Conservation (phyloP, 2,888 invertebrate genomes). For the Ischnus inquisitorius region DNA sequence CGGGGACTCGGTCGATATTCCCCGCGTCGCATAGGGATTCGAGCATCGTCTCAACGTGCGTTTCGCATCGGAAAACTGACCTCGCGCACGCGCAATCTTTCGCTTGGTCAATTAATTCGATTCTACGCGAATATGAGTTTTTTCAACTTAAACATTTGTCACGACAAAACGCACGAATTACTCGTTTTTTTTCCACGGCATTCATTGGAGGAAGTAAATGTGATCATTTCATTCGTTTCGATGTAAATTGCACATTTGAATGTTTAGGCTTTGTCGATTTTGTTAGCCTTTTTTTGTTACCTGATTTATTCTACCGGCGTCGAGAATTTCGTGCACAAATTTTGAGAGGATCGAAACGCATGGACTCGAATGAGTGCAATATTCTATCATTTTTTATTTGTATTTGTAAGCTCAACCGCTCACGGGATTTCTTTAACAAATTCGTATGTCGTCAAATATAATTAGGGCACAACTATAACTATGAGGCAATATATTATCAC, state of each 20-base stretch:
- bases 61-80: background rate
- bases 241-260: background rate
- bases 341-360: background rate
- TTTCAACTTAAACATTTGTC: no score
- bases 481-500: conserved; percentile 14
- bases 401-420: background rate
- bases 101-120: background rate
- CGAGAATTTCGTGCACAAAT: background rate
- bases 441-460: background rate
- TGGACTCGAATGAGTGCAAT: background rate
- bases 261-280: conserved; percentile 17
- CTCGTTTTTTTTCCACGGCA: background rate
- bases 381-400: background rate
- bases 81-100: conserved; percentile 6
- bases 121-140: no score
- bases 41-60: conserved; percentile 16
- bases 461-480: background rate
- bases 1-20: conserved; percentile 4
- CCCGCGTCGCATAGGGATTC: conserved; percentile 1
- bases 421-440: background rate
- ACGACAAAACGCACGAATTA: no score
- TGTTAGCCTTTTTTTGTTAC: background rate
- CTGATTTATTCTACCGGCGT: background rate
- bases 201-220: background rate
- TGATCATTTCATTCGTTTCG: background rate